These are phyloP conservation scores for Cryptocephalus primarius DNA, from an alignment of 2,888 invertebrate genomes.

Conservation along the genomic window DNA sequence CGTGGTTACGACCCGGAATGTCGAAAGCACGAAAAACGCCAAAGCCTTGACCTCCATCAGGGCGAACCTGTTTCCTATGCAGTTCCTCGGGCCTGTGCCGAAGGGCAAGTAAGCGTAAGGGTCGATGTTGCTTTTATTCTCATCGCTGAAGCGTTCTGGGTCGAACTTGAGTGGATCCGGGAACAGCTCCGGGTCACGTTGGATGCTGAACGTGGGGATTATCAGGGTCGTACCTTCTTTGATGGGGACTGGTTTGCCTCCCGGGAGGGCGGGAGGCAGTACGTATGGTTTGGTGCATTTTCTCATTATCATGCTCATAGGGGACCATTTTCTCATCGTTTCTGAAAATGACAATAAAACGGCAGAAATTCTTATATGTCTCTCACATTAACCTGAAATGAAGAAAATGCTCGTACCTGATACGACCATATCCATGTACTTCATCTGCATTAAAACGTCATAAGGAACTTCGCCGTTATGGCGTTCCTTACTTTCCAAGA, in stretches of 20 bases:
- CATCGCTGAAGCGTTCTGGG: conserved; percentile 27
- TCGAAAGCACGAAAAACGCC: no score
- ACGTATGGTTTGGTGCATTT: not conserved
- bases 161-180: conserved; percentile 36
- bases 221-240: not conserved
- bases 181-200: conserved; percentile 3
- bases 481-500: conserved; percentile 32
- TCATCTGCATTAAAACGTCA: conserved; percentile 36
- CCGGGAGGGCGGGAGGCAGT: not conserved
- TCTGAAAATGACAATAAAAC: not conserved
- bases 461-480: conserved; percentile 32
- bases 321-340: not conserved
- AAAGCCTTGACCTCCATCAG: conserved; percentile 16
- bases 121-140: conserved; percentile 31
- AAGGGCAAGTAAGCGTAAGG: conserved; percentile 17
- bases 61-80: conserved; percentile 20
- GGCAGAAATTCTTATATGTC: no score
- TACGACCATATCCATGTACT: conserved; percentile 26
- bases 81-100: conserved; percentile 19
- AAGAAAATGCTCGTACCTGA: not conserved
- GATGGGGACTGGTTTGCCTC: not conserved
- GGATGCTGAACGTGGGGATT: not conserved
- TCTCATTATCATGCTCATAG: not conserved
- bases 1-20: no score
- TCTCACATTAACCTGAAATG: no score